phyloP scores from a whole-genome alignment of 2,113 vertebrate species.

The Axis porcinus region DNA sequence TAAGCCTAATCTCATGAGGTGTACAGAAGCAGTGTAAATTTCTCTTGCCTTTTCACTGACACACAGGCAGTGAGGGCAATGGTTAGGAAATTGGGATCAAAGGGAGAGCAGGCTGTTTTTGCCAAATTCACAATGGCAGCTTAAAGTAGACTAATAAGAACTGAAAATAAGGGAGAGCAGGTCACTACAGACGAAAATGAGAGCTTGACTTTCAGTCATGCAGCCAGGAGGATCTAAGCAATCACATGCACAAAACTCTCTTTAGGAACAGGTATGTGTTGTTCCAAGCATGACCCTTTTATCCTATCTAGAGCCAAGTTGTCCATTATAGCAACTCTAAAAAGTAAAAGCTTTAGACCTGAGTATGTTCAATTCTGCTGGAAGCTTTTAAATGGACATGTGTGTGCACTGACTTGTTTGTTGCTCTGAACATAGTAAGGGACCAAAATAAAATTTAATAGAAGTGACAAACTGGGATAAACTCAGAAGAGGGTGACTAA shows the following conservation, averaged over 20 bases:
- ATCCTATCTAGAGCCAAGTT: neutral
- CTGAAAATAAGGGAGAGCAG: neutral
- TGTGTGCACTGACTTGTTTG: neutral
- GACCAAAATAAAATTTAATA: neutral
- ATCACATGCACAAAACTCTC: neutral
- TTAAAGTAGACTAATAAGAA: neutral
- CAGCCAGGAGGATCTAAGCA: neutral
- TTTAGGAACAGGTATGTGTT: neutral
- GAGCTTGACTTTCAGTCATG: neutral
- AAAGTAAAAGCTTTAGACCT: neutral
- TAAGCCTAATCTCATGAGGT: neutral
- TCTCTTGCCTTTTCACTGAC: neutral
- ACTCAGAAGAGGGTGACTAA: neutral
- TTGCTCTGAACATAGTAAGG: neutral
- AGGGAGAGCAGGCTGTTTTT: neutral
- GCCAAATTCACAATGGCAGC: neutral
- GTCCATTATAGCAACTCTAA: neutral
- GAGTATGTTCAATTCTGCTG: neutral
- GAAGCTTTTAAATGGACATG: neutral
- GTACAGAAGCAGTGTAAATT: neutral
- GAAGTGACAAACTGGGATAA: neutral
- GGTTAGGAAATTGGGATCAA: neutral
- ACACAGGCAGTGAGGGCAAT: neutral
- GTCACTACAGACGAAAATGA: neutral
- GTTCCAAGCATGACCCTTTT: neutral